Evolutionary conservation across 2,113 vertebrate genomes (phyloP).

Genomic region (Elachura formosa): DNA sequence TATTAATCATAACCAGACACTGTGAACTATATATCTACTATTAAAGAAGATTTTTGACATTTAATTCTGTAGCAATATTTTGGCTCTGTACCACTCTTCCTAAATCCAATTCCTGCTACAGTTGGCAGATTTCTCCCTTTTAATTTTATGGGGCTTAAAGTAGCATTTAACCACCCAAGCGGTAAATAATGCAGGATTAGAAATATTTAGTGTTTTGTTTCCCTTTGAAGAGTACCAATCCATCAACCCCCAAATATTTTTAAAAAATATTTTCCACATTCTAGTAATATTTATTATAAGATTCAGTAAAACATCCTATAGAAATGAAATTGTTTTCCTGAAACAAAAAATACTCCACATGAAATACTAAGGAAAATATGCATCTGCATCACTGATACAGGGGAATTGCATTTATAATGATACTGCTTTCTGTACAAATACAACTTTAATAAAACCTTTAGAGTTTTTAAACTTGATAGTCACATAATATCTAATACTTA

Average conservation of each 20-base stretch:
- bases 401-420: not conserved
- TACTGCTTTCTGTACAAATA: not conserved
- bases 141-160: slow-evolving; percentile 98
- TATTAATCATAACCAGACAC: slow-evolving; percentile 98
- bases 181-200: slow-evolving; percentile 97
- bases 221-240: slow-evolving; percentile 86
- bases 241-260: slow-evolving; percentile 80
- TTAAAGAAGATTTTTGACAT: slow-evolving; percentile 99
- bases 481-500: not conserved
- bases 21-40: slow-evolving; percentile 99
- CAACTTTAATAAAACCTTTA: not conserved
- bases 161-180: slow-evolving; percentile 97
- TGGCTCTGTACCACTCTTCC: slow-evolving; percentile 93
- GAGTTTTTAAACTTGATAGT: not conserved
- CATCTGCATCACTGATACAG: not conserved
- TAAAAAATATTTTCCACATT: slow-evolving; percentile 70
- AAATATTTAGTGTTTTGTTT: slow-evolving; percentile 99
- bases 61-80: slow-evolving; percentile 99
- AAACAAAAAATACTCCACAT: not conserved
- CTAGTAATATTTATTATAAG: slow-evolving; percentile 66
- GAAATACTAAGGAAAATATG: not conserved
- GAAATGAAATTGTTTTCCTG: slow-evolving; percentile 28
- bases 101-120: slow-evolving; percentile 92
- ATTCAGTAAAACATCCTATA: slow-evolving; percentile 56
- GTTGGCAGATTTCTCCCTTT: slow-evolving; percentile 88